Conservation (phyloP, 2,797 vertebrate genomes). For the Ctenopoma kingsleyae region DNA sequence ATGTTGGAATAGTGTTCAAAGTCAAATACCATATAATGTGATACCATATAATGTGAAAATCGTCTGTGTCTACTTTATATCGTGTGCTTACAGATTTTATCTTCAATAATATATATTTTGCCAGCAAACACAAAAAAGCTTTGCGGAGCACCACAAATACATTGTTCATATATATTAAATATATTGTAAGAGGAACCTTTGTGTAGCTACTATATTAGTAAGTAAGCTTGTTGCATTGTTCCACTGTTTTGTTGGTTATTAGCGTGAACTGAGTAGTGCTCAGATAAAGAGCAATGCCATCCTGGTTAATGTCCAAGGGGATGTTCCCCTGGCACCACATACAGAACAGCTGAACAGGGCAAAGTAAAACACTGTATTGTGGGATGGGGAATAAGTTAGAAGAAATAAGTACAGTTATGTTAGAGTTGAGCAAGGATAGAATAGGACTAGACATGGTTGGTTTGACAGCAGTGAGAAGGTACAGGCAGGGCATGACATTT, state of each 20-base stretch:
- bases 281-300: not conserved
- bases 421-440: not conserved
- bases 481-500: not conserved
- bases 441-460: not conserved
- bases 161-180: too few species aligned
- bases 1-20: not conserved
- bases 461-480: conserved; percentile 19
- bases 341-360: not conserved
- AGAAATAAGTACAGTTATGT: conserved; percentile 4
- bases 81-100: too few species aligned
- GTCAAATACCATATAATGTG: not conserved
- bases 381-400: not conserved
- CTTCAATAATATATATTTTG: not conserved
- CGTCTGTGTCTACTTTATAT: too few species aligned
- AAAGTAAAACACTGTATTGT: not conserved
- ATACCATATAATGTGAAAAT: too few species aligned
- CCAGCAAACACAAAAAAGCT: too few species aligned
- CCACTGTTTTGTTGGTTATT: too few species aligned
- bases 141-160: too few species aligned
- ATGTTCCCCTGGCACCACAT: not conserved
- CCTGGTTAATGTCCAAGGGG: not conserved
- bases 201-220: too few species aligned
- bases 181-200: too few species aligned
- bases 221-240: too few species aligned
- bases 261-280: not conserved